Conservation (phyloP, 2,888 invertebrate genomes). For the Stegophylla sp. region DNA sequence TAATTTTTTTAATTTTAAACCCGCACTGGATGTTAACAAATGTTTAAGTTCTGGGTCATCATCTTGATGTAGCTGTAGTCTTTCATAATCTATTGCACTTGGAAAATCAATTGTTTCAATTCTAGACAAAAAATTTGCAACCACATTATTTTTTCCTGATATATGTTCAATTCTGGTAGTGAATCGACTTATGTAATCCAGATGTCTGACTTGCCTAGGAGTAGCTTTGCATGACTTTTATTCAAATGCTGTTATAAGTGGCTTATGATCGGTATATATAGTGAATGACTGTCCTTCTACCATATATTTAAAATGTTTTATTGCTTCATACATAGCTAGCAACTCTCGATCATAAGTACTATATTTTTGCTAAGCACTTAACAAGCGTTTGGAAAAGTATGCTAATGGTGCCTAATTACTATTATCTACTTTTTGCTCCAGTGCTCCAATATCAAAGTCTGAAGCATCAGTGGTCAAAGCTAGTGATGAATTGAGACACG, state of each 20-base stretch:
- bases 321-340: neutral
- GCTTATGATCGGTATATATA: slow-evolving; percentile 60
- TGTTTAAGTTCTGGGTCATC: slow-evolving; percentile 32
- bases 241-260: slow-evolving; percentile 58
- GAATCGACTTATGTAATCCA: slow-evolving; percentile 55
- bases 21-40: neutral
- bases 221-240: slow-evolving; percentile 52
- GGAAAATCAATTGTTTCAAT: slow-evolving; percentile 27
- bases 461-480: slow-evolving; percentile 64
- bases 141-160: slow-evolving; percentile 51
- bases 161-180: slow-evolving; percentile 57
- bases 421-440: slow-evolving; percentile 63
- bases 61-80: slow-evolving; percentile 22
- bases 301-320: slow-evolving; percentile 57
- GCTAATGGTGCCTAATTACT: slow-evolving; percentile 48
- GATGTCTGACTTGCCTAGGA: slow-evolving; percentile 47
- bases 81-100: neutral
- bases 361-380: slow-evolving; percentile 47
- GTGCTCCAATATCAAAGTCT: slow-evolving; percentile 64
- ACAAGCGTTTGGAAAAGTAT: slow-evolving; percentile 59
- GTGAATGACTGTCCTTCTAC: slow-evolving; percentile 60
- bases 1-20: neutral
- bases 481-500: slow-evolving; percentile 62
- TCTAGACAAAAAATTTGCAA: slow-evolving; percentile 59
- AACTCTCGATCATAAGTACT: slow-evolving; percentile 59